Evolutionary conservation across 2,888 invertebrate genomes (phyloP), one percentile per base, ranked within the genome.

Genomic region (Oxyteleia sp.): DNA sequence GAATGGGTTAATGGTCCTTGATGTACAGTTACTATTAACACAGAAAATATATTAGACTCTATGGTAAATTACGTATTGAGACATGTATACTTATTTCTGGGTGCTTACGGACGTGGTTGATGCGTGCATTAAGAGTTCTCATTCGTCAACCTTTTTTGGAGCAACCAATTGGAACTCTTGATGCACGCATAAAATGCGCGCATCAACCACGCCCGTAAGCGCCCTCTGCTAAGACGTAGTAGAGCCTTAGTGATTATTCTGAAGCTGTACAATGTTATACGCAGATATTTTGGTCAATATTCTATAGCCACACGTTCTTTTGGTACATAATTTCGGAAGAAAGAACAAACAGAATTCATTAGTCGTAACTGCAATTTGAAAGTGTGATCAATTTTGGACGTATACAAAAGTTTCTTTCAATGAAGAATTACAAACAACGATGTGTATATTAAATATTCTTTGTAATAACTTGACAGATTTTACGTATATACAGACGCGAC

Each of bases 241-340:
- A 78, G 61, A 53, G 53, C 69, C 78, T 68, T 51, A 78, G 32
- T 41, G 26, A 49, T 72, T 57, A 72, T 66, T 72, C 23, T 41
- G 38, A 72, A 79, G 78, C 78, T 78, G 68, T 57, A 79, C 79
- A 79, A 55, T 63, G 41, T 69, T 78, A 63, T 41, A 57, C 29
- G 53, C 18, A 69, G 69, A 55, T 43, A 71, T n/a, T 66, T 35
- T 66, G 32, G 26, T 59, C 16, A 32, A 29, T 51, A 57, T 45
- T 66, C 63, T 75, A 45, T 49, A 75, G 64, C 8, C 20, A 71
- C 29, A 55, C 35, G 20, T 38, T 68, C 0, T 29, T 59, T 8
- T 13, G 66, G n/a, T n/a, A 18, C 16, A 35, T 18, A 35, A 43
- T 38, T 38, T 32, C 18, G 35, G 11, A 38, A 38, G 2, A 13